Percentiles rank a stretch among this genome's conserved stretches.
These are phyloP conservation scores for Drosophila mayaguana DNA, from an alignment of 2,888 invertebrate genomes.

Conservation along the genomic window DNA sequence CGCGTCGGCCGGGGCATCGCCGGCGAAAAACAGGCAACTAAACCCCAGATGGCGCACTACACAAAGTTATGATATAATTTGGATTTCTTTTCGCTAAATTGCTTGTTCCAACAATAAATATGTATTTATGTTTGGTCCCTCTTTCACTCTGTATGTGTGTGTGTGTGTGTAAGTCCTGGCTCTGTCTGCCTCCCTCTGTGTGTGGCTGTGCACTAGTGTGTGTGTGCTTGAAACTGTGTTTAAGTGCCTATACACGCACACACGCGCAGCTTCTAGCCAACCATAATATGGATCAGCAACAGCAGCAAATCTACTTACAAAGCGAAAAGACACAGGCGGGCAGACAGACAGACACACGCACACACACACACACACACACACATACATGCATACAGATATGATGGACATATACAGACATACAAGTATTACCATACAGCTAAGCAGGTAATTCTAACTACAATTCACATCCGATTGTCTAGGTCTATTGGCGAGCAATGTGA, in stretches of 20 bases:
- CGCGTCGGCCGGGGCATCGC: constrained; percentile 3
- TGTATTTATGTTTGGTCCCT: constrained; percentile 73
- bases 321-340: neutral
- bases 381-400: neutral
- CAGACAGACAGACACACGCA: neutral
- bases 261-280: constrained; percentile 34
- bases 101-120: constrained; percentile 81
- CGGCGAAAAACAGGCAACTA: constrained; percentile 73
- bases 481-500: too few relatives aligned
- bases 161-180: constrained; percentile 39
- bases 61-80: constrained; percentile 81
- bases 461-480: neutral
- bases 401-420: constrained; percentile 1
- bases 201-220: constrained; percentile 8
- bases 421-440: neutral
- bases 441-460: neutral
- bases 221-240: constrained; percentile 46
- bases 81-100: constrained; percentile 81
- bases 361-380: neutral
- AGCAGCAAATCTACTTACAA: constrained; percentile 29
- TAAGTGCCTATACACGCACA: constrained; percentile 21
- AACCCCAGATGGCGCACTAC: constrained; percentile 85
- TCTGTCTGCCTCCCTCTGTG: constrained; percentile 20
- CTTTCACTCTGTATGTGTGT: constrained; percentile 1
- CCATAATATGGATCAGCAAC: constrained; percentile 36